A percentile compares a stretch with the other conserved stretches of the same genome.
Evolutionary conservation across 2,888 invertebrate genomes (phyloP).

Genomic region (Lacanobia wlatinum): DNA sequence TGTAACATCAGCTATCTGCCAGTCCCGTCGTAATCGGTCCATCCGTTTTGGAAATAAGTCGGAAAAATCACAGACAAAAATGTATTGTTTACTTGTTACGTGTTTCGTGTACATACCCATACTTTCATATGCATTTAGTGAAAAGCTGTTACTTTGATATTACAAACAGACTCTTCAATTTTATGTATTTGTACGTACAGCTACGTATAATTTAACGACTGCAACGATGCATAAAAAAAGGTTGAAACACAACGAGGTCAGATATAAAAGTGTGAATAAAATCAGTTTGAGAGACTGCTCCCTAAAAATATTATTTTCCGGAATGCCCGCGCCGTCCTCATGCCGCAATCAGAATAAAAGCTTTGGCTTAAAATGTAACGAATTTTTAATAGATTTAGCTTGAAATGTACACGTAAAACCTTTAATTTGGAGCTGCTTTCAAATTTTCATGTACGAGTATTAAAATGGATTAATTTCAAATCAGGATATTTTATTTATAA

Average conservation of each 20-base stretch:
- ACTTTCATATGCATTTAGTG: too few species aligned
- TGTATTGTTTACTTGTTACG: too few species aligned
- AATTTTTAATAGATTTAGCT: conserved; percentile 31
- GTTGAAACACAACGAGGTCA: conserved; percentile 25
- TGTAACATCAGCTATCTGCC: too few species aligned
- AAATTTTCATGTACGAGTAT: background rate
- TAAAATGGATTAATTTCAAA: background rate
- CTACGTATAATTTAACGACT: conserved; percentile 13
- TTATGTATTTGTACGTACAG: too few species aligned
- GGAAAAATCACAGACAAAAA: too few species aligned
- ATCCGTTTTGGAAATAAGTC: too few species aligned
- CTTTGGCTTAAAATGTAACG: conserved; percentile 33
- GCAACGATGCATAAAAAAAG: conserved; percentile 19
- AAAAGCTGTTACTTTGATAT: too few species aligned
- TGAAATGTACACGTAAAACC: conserved; percentile 12
- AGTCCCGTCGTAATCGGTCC: too few species aligned
- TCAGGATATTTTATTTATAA: background rate
- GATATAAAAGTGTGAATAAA: conserved; percentile 38
- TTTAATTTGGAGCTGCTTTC: background rate
- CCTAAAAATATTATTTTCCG: conserved; percentile 38
- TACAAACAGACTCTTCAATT: too few species aligned
- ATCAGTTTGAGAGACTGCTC: conserved; percentile 20
- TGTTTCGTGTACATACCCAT: too few species aligned
- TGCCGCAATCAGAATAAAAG: conserved; percentile 51
- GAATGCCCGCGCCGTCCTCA: conserved; percentile 10